Evolutionary conservation across 2,797 vertebrate species (phyloP).

Genomic region (Platyrinchus mystaceus): DNA sequence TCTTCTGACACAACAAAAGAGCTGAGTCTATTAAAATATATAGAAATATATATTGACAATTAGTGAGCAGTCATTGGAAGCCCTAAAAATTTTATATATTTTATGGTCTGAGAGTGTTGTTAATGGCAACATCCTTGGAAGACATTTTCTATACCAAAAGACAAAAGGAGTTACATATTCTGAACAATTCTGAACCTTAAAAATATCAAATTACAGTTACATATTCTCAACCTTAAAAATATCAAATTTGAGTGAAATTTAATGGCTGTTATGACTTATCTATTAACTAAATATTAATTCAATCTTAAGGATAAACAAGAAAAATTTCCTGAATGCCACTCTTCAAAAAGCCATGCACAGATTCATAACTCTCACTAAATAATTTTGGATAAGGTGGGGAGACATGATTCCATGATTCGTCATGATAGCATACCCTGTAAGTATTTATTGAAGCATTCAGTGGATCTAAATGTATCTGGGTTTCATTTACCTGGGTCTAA

Average conservation of each 20-base stretch:
- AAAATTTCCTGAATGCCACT: background rate
- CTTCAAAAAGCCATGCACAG: background rate
- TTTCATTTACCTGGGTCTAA: background rate
- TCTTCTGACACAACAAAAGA: background rate
- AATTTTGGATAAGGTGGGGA: background rate
- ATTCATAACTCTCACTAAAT: background rate
- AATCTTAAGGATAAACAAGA: background rate
- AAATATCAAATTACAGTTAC: background rate
- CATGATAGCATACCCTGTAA: background rate
- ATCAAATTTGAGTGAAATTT: background rate
- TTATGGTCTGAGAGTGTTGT: background rate
- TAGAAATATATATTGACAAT: background rate
- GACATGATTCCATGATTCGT: background rate
- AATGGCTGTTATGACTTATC: background rate
- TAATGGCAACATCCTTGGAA: background rate
- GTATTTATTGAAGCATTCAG: rapidly evolving
- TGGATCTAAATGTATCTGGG: background rate
- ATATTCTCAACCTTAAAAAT: no score
- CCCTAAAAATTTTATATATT: background rate
- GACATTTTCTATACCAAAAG: background rate
- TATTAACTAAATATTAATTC: background rate
- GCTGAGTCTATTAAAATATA: background rate
- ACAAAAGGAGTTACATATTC: background rate
- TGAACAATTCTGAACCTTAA: background rate
- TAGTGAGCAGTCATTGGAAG: background rate